Base-by-base conservation (phyloP, 2,888 invertebrate genomes). In the Eurytoma californica region DNA sequence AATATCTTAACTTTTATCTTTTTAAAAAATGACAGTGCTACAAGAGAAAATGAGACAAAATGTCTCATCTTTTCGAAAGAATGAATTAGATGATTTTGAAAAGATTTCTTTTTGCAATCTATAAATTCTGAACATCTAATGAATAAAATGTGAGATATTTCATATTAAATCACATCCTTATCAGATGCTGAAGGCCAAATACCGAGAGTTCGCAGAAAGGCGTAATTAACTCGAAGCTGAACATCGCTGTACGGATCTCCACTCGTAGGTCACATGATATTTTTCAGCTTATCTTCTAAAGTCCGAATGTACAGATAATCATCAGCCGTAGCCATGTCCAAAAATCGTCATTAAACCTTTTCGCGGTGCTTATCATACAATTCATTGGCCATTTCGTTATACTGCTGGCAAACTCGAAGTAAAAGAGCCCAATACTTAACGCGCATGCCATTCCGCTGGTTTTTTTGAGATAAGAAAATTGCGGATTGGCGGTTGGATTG, bases 261-360 rank as follows among this genome's bases (percentile, higher is more conserved):
- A 51, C 24, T 66, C 16, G 16, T 16, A 12, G 49, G 57, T 24
- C 39, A 53, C 49, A n/a, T 72, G 53, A 51, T 51, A 63, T 61
- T 51, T 18, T 51, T 63, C 53, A 20, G 28, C 20, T 53, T 63
- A 72, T 75, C 51, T 20, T 68, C 30, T 39, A 61, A 61, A 67
- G 49, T 61, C 51, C 61, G 24, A 68, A 69, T 28, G 70, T 18
- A 70, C 0, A 53, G 63, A 58, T 65, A 49, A 65, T 20, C 63
- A 47, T 57, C 20, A 13, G 9, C 28, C 14, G 14, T 24, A 57
- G 18, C 16, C 24, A 73, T 0, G 24, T 58, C n/a, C 14, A 72
- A 72, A 60, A 58, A 39, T 3, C 47, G n/a, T 70, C 47, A 61
- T 61, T 24, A 28, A 69, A 58, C 61, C 28, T 72, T 30, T 61